A percentile compares a stretch with the other conserved stretches of the same genome.
These are phyloP conservation scores for Euglossa dilemma DNA, from an alignment of 1,140 invertebrate species.

Conservation along the genomic window DNA sequence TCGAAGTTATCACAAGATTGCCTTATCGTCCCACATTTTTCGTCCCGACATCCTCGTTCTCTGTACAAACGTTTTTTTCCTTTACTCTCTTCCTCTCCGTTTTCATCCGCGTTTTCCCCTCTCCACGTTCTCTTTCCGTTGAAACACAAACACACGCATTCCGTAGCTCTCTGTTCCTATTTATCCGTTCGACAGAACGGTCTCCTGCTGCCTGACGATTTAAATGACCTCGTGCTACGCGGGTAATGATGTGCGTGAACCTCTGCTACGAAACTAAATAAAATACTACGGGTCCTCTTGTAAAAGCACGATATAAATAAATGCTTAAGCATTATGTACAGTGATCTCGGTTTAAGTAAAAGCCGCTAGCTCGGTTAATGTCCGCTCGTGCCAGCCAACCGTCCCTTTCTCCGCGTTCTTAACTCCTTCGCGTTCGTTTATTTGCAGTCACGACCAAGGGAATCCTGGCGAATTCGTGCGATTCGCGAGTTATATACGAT, in stretches of 20 bases:
- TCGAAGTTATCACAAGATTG: slow-evolving; percentile 80
- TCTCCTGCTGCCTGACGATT: slow-evolving; percentile 45
- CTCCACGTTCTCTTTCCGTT: no score
- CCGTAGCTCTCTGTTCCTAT: neutral
- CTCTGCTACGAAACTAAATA: slow-evolving; percentile 76
- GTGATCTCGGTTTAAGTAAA: slow-evolving; percentile 78
- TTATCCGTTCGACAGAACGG: slow-evolving; percentile 2
- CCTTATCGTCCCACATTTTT: slow-evolving; percentile 65
- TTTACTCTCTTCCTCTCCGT: slow-evolving; percentile 14
- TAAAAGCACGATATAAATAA: slow-evolving; percentile 82
- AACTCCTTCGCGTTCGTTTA: neutral
- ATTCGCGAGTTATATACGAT: no score
- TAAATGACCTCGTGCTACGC: slow-evolving; percentile 50
- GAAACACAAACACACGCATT: slow-evolving; percentile 20
- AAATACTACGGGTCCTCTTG: slow-evolving; percentile 79
- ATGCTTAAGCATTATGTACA: slow-evolving; percentile 82
- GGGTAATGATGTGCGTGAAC: slow-evolving; percentile 55
- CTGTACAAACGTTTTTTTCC: slow-evolving; percentile 28
- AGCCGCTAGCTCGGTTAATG: slow-evolving; percentile 74
- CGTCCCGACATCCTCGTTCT: slow-evolving; percentile 44
- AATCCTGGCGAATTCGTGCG: no score
- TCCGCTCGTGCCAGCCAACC: slow-evolving; percentile 7
- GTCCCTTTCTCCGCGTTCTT: neutral
- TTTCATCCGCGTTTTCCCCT: slow-evolving; percentile 24
- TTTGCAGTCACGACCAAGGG: no score